Base-by-base conservation (phyloP, 1,140 invertebrate genomes). In the Diuraphis noxia region DNA sequence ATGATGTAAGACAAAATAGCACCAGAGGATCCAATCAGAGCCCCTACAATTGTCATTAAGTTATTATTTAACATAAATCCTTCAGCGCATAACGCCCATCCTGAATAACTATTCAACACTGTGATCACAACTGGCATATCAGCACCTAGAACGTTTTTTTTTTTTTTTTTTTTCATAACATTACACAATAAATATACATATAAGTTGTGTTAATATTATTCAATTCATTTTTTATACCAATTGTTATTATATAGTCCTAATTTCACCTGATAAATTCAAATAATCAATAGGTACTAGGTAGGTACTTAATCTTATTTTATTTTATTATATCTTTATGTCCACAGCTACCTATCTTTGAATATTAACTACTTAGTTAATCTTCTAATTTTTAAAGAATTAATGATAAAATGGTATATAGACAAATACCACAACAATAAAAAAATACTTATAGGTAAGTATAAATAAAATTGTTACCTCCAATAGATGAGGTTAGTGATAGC, bases 81-180 rank as follows among this genome's bases (percentile, higher is more conserved):
- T 95, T 98, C 97, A 63, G 97, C 97, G 94, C 96, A 96, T 82
- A 98, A 94, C 34, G 97, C 97, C 97, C 97, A 98, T 13, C 96
- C 96, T 0, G 96, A 96, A 93, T 96, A 96, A 93, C 96, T 97
- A 95, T 98, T 98, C 13, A 98, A 94, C 4, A 98, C 97, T 34
- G 98, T 98, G 92, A 98, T 98, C 4, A 98, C 97, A 3, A 98
- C 98, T 6, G 97, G 98, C 98, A 98, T 98, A 94, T 98, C 97
- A 93, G 97, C 97, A 93, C 96, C 96, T 96, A 92, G 79, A 90
- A 79, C 40, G 21, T 41, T n/a, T 72, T 30, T 40, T 40, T 10
- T 81, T 81, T 30, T 21, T 41, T n/a, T 72, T 30, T 40, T 40
- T 10, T 81, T 81, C 23, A 81, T 81, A 81, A 23, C 8, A 38